phyloP scores from a whole-genome alignment of 2,888 invertebrate species.

The Dryomyza anilis region DNA sequence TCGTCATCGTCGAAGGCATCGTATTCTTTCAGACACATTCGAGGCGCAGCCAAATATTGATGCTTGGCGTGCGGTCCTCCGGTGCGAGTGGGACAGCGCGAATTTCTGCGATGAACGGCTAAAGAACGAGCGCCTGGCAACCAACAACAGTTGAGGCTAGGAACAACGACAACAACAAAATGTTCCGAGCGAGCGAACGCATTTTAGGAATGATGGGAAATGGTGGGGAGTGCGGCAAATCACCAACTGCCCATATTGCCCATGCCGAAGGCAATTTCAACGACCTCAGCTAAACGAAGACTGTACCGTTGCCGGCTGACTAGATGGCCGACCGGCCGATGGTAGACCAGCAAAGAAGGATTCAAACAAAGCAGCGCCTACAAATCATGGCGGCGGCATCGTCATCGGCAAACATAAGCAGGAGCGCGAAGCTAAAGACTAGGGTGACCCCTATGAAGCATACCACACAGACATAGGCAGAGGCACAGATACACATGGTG shows the following conservation, averaged over 20 bases:
- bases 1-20: not conserved
- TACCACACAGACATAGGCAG: not conserved
- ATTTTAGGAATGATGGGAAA: not conserved
- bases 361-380: slow-evolving; percentile 21
- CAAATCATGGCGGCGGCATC: slow-evolving; percentile 7
- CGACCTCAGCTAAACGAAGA: not conserved
- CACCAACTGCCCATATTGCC: not conserved
- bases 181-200: not conserved
- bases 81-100: not conserved
- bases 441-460: too few species aligned
- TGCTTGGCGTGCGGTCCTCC: not conserved
- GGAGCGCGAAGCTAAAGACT: too few species aligned
- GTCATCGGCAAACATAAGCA: not conserved
- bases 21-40: too few species aligned
- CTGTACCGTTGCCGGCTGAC: not conserved
- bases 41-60: not conserved
- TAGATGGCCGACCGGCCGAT: too few species aligned
- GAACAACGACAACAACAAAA: not conserved
- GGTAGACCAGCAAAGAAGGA: not conserved
- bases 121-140: not conserved
- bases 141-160: too few species aligned
- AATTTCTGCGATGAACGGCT: not conserved
- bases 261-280: not conserved
- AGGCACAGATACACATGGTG: not conserved
- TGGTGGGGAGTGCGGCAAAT: not conserved